Evolutionary conservation across 2,113 vertebrate species (phyloP).

Genomic region (Physeter macrocephalus): DNA sequence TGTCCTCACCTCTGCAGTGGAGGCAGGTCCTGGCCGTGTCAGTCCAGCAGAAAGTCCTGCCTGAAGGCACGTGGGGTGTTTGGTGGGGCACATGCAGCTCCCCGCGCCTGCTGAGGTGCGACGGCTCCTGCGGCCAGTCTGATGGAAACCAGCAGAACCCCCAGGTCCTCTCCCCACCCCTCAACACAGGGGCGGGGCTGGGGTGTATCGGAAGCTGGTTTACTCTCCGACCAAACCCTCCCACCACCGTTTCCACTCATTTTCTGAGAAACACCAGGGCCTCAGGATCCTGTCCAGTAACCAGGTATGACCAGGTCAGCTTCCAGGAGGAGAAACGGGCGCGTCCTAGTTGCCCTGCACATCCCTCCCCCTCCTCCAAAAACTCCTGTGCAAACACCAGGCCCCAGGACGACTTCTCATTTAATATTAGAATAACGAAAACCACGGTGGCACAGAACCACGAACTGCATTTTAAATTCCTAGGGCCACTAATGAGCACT

Average conservation of each 20-base stretch:
- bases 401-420: conserved; percentile 32
- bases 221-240: not conserved
- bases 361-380: not conserved
- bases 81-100: not conserved
- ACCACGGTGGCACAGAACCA: not conserved
- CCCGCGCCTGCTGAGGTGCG: not conserved
- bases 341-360: rapidly evolving
- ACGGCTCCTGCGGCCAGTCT: not conserved
- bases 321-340: not conserved
- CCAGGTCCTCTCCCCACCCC: not conserved
- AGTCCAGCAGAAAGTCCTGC: not conserved
- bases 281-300: not conserved
- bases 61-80: not conserved
- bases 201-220: no score
- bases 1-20: not conserved
- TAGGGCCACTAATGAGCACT: conserved; percentile 38
- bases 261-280: not conserved
- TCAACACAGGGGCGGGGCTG: not conserved
- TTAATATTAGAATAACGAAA: conserved; percentile 39
- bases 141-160: not conserved
- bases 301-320: not conserved
- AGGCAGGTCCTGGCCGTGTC: not conserved
- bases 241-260: not conserved
- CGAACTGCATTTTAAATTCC: conserved; percentile 46
- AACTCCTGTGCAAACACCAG: conserved; percentile 5